These are phyloP conservation scores for Gisinianus flammeolus DNA, from an alignment of 2,888 invertebrate species.

Conservation along the genomic window DNA sequence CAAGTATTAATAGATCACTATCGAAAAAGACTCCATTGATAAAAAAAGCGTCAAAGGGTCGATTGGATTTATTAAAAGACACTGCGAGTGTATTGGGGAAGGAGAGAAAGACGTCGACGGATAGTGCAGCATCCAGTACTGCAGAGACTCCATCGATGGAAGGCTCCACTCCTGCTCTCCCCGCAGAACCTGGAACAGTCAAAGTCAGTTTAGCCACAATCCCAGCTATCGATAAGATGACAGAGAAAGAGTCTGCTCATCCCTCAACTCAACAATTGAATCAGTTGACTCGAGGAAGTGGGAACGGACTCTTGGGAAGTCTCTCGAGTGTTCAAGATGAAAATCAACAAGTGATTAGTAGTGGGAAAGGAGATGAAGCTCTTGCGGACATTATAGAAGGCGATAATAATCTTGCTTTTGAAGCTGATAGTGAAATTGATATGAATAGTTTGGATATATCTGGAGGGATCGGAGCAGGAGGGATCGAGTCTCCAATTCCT, in stretches of 20 bases:
- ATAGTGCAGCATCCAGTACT: conserved; percentile 45
- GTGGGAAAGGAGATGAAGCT: conserved; percentile 12
- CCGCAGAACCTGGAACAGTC: conserved; percentile 73
- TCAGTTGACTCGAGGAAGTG: conserved; percentile 58
- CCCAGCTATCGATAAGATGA: conserved; percentile 85
- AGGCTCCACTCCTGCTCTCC: conserved; percentile 80
- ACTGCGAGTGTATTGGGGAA: conserved; percentile 54
- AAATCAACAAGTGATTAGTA: not conserved
- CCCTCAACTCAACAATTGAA: conserved; percentile 64
- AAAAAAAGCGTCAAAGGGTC: conserved; percentile 56
- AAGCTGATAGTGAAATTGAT: conserved; percentile 37
- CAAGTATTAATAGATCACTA: conserved; percentile 81
- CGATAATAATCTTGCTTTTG: conserved; percentile 38
- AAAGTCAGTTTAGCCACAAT: conserved; percentile 57
- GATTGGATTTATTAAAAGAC: conserved; percentile 56
- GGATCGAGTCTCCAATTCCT: conserved; percentile 36
- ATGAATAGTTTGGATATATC: conserved; percentile 16
- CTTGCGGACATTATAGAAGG: not conserved
- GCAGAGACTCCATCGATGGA: conserved; percentile 69
- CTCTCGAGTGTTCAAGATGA: not conserved
- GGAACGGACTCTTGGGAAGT: conserved; percentile 27
- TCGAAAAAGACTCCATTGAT: conserved; percentile 59
- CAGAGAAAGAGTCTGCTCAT: conserved; percentile 92
- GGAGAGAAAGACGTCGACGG: conserved; percentile 58
- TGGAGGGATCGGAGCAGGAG: not conserved